phyloP scores from a whole-genome alignment of 2,797 vertebrate genomes.

The Schizopygopsis malacanthus region DNA sequence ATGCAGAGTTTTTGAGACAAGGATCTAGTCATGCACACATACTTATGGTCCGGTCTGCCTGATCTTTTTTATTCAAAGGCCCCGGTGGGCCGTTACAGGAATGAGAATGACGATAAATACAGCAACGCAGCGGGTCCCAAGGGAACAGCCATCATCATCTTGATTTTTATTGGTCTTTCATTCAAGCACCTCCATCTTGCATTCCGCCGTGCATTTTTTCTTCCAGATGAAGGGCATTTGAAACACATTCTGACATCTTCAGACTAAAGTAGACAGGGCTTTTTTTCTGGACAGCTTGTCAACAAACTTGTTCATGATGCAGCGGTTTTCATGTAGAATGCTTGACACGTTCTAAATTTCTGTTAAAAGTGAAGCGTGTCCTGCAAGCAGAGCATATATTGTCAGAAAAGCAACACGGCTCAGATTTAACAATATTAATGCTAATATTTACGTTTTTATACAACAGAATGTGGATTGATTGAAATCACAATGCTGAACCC shows the following conservation, averaged over 20 bases:
- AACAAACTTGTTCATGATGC: conserved; percentile 52
- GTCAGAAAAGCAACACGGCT: neutral
- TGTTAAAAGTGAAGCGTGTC: neutral
- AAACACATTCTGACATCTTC: conserved; percentile 33
- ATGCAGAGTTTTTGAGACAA: conserved; percentile 35
- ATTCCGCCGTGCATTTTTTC: conserved; percentile 13
- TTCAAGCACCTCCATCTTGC: conserved; percentile 59
- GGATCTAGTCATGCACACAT: conserved; percentile 56
- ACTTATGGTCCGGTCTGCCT: conserved; percentile 54
- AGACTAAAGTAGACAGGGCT: conserved; percentile 19
- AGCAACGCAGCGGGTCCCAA: conserved; percentile 55
- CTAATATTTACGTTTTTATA: conserved; percentile 43
- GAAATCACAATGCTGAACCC: conserved; percentile 25
- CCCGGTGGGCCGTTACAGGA: conserved; percentile 59
- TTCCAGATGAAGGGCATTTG: conserved; percentile 53
- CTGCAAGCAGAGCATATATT: neutral
- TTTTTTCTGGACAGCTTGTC: conserved; percentile 54
- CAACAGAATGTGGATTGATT: conserved; percentile 46
- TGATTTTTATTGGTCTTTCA: conserved; percentile 65
- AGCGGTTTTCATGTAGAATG: conserved; percentile 55
- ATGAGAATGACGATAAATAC: conserved; percentile 68
- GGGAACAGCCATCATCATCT: conserved; percentile 68
- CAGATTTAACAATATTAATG: conserved; percentile 35
- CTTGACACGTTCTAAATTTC: conserved; percentile 29
- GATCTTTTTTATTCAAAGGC: conserved; percentile 71